Conservation (phyloP, 2,113 vertebrate genomes). For the Anhinga anhinga region DNA sequence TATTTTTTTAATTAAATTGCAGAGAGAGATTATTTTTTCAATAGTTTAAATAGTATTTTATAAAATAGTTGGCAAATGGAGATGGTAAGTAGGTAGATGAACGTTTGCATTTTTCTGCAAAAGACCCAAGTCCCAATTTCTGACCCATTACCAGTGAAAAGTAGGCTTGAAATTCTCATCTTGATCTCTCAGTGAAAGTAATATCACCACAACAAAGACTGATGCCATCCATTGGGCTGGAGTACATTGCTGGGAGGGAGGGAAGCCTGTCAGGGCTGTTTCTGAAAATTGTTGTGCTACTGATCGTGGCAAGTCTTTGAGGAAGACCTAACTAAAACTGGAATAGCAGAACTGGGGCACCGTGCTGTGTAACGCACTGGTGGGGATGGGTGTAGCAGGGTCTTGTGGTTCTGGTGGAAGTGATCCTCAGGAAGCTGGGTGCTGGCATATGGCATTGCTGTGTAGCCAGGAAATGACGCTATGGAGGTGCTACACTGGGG, state of each 20-base stretch:
- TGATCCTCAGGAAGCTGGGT: neutral
- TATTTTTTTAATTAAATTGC: slow-evolving; percentile 20
- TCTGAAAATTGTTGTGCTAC: neutral
- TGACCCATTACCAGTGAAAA: neutral
- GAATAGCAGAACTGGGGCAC: neutral
- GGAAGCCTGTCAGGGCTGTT: neutral
- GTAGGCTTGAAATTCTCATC: neutral
- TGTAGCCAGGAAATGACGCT: neutral
- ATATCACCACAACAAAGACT: neutral
- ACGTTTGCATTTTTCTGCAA: neutral
- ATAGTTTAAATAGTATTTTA: neutral
- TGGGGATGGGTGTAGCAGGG: neutral
- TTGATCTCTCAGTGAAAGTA: neutral
- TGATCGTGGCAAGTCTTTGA: neutral
- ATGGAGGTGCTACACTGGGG: accelerated
- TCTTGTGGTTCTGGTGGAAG: neutral
- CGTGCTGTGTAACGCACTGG: neutral
- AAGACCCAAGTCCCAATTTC: neutral
- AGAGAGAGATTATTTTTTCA: neutral
- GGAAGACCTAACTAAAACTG: neutral
- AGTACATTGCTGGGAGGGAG: neutral
- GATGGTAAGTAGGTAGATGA: neutral
- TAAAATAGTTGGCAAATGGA: neutral
- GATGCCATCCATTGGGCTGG: neutral
- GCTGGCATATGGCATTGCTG: neutral